Base-by-base conservation (phyloP, 1,140 invertebrate species). In the Cydia pomonella region DNA sequence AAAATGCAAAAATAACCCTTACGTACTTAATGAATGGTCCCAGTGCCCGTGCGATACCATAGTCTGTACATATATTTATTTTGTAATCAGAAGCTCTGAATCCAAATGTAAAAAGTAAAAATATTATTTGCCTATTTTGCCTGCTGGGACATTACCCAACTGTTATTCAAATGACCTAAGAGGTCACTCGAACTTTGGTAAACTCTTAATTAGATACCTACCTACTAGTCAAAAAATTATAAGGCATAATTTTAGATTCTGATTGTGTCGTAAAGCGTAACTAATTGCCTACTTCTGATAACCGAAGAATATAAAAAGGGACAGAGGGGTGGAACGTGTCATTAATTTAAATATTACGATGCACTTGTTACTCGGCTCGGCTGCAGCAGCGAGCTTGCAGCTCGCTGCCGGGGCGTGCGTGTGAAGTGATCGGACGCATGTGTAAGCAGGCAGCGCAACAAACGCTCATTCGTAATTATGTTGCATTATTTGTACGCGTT, bases 401-500 rank as follows among this genome's bases (percentile, higher is more conserved):
- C 64, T 38, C 64, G n/a, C 64, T 13, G 64, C 64, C 64, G 63
- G 27, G 66, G 64, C 73, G 81, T 80, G 78, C 81, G 76, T 79
- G 80, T 80, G 81, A 69, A 75, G 76, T 77, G 76, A 80, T 79
- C 75, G 69, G 33, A 41, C 63, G 80, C 77, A 79, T 80, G 82
- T 80, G 74, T 78, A 77, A 75, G 77, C 75, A 75, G 76, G 79
- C 79, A 80, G 78, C 84, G 64, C 64, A 69, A 38, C 64, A 41
- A 69, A 69, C 64, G 64, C 64, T 69, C 64, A 33, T 33, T 38
- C 27, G 82, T 87, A 88, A 90, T 92, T 92, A 90, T 78, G 85
- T 79, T 82, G 85, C 88, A 89, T 87, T 89, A 88, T 90, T 88
- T 87, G 86, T 89, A 69, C 82, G 83, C 85, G 84, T 83, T 84